Conservation (phyloP, 2,113 vertebrate genomes). For the Antennarius striatus region DNA sequence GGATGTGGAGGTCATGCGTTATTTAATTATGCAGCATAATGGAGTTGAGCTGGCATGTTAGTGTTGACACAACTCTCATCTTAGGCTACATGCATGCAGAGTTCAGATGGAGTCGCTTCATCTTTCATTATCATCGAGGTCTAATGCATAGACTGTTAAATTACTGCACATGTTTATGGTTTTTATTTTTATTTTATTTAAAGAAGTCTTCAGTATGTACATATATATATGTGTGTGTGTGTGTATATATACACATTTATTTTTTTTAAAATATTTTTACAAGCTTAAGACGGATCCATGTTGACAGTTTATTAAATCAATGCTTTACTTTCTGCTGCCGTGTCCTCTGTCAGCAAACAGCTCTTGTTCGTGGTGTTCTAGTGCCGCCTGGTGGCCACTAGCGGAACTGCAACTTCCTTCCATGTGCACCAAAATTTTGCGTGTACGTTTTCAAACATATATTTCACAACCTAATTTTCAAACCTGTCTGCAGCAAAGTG, state of each 20-base stretch:
- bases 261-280: neutral
- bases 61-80: neutral
- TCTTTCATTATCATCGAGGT: too few species aligned
- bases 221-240: too few species aligned
- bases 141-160: too few species aligned
- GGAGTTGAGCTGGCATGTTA: neutral
- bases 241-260: neutral
- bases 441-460: too few species aligned
- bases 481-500: too few species aligned
- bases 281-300: neutral
- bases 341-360: neutral
- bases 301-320: neutral
- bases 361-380: conserved; percentile 46
- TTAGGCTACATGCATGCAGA: neutral
- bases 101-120: neutral
- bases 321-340: conserved; percentile 1
- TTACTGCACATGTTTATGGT: neutral
- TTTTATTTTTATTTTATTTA: neutral
- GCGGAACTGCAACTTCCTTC: conserved; percentile 13
- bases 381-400: conserved; percentile 42
- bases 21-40: neutral
- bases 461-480: too few species aligned
- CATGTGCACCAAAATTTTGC: too few species aligned
- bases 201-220: neutral
- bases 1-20: neutral